Evolutionary conservation across 2,113 vertebrate genomes (phyloP).

Genomic region (Phalacrocorax brasilianus): DNA sequence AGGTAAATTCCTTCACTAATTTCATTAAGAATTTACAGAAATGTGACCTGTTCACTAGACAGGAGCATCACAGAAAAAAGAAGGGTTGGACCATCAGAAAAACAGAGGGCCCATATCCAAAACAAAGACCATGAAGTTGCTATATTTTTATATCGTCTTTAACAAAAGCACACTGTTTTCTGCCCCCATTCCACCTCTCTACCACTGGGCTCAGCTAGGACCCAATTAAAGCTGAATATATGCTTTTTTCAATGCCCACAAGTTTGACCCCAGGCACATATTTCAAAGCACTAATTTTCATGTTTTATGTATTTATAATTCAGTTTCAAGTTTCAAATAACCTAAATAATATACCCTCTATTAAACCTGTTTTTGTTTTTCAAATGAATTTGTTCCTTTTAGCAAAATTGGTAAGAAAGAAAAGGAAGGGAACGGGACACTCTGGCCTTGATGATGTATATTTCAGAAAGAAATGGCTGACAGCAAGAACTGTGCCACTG

Average conservation of each 20-base stretch:
- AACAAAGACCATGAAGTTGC: neutral
- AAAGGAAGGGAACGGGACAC: neutral
- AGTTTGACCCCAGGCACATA: neutral
- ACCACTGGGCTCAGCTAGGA: neutral
- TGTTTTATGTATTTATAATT: neutral
- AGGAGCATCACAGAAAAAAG: neutral
- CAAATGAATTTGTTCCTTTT: neutral
- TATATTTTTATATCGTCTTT: neutral
- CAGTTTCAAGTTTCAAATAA: neutral
- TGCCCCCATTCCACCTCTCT: neutral
- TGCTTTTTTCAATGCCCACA: neutral
- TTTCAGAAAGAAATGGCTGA: neutral
- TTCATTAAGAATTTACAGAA: neutral
- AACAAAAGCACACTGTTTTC: neutral
- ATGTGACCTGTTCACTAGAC: neutral
- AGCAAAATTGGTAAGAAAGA: neutral
- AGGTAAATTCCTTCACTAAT: neutral
- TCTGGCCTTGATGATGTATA: neutral
- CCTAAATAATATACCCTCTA: neutral
- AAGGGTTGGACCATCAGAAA: neutral
- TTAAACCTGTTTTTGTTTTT: neutral
- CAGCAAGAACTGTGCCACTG: neutral
- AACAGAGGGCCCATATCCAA: fast-evolving
- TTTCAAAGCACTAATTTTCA: neutral
- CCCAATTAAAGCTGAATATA: neutral